Percentiles rank a stretch among this genome's conserved stretches.
Evolutionary conservation across 2,113 vertebrate species (phyloP).

Genomic region (Platichthys flesus): DNA sequence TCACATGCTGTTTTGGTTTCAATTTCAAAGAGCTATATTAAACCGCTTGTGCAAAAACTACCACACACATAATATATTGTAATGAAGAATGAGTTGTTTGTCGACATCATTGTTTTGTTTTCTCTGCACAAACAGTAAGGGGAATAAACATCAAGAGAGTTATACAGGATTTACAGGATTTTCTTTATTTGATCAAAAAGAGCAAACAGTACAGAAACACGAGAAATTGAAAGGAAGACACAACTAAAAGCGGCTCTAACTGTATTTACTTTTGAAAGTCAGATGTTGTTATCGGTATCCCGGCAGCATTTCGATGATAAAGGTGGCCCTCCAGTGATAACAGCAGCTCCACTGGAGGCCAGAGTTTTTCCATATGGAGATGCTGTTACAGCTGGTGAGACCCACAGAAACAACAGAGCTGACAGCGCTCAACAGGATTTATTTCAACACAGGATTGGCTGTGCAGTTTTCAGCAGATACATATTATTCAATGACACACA

Average conservation of each 20-base stretch:
- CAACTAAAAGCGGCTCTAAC: neutral
- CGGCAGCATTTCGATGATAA: constrained; percentile 37
- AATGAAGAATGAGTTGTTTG: neutral
- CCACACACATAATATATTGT: neutral
- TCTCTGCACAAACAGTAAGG: too few species aligned
- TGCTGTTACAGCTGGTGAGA: constrained; percentile 85
- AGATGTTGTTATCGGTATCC: constrained; percentile 1
- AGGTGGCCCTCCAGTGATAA: constrained; percentile 80
- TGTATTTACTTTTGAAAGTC: neutral
- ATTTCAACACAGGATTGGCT: neutral
- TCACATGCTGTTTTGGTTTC: neutral
- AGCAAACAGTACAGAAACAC: constrained; percentile 18
- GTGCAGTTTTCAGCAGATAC: constrained; percentile 11
- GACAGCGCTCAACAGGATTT: neutral
- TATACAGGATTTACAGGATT: neutral
- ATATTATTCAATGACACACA: constrained; percentile 8
- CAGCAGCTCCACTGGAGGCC: constrained; percentile 84
- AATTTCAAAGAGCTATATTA: neutral
- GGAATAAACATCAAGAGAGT: neutral
- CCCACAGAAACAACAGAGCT: constrained; percentile 62
- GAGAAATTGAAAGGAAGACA: neutral
- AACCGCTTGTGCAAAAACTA: constrained; percentile 1
- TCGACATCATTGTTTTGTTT: neutral
- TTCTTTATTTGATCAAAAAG: constrained; percentile 31
- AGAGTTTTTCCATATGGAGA: constrained; percentile 82